Evolutionary conservation across 1,140 invertebrate species (phyloP).

Genomic region (Stegodyphus dumicola): DNA sequence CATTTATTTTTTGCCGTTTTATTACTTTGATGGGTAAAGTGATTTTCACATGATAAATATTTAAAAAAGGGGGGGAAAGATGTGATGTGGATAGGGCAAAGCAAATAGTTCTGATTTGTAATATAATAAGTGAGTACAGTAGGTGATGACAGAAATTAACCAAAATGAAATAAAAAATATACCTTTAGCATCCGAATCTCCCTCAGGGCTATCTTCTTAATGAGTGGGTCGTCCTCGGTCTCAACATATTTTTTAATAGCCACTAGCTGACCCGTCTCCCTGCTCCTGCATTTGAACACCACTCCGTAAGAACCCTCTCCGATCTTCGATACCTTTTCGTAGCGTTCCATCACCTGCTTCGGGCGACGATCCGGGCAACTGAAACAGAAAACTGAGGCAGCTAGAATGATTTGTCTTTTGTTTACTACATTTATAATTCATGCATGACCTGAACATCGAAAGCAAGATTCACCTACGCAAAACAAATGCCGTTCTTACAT

Average conservation of each 20-base stretch:
- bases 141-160: too few relatives aligned
- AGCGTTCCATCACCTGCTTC: slow-evolving; percentile 87
- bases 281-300: slow-evolving; percentile 97
- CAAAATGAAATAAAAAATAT: slow-evolving; percentile 54
- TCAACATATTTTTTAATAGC: slow-evolving; percentile 99
- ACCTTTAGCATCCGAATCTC: slow-evolving; percentile 99
- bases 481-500: too few relatives aligned
- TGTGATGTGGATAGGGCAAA: too few relatives aligned
- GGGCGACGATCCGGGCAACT: slow-evolving; percentile 2
- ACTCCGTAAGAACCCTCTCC: slow-evolving; percentile 99
- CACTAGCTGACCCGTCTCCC: slow-evolving; percentile 94
- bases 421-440: too few relatives aligned
- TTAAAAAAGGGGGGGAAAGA: too few relatives aligned
- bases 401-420: not conserved
- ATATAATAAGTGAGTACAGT: too few relatives aligned
- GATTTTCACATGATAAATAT: too few relatives aligned
- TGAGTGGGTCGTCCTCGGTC: slow-evolving; percentile 97
- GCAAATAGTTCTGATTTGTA: too few relatives aligned
- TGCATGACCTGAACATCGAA: too few relatives aligned
- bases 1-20: too few relatives aligned
- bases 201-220: slow-evolving; percentile 96
- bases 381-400: slow-evolving; percentile 9
- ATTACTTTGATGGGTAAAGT: too few relatives aligned
- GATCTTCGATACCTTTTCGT: slow-evolving; percentile 95
- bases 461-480: too few relatives aligned